Conservation (phyloP, 2,113 vertebrate species). For the Capra hircus region DNA sequence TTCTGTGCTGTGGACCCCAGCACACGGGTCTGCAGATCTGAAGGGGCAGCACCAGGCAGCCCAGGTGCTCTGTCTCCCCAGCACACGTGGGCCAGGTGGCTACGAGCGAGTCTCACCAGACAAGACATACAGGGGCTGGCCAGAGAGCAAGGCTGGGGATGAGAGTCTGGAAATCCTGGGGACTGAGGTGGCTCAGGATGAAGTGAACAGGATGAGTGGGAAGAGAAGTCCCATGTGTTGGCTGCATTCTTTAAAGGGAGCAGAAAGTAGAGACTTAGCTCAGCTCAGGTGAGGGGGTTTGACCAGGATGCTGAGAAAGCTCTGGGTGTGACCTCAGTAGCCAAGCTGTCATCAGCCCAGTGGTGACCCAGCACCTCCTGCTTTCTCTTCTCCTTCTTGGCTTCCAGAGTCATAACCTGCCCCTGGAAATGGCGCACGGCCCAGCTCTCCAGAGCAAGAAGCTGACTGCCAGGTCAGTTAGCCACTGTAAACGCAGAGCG, state of each 20-base stretch:
- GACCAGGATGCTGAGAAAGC: not conserved
- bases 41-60: not conserved
- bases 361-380: not conserved
- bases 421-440: not conserved
- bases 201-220: not conserved
- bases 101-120: not conserved
- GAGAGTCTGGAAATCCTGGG: not conserved
- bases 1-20: not conserved
- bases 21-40: not conserved
- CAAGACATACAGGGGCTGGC: not conserved
- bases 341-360: accelerated
- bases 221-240: not conserved
- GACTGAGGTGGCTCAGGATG: not conserved
- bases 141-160: not conserved
- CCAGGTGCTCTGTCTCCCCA: not conserved
- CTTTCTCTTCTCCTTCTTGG: not conserved
- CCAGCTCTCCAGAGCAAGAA: not conserved
- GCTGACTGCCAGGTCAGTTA: not conserved
- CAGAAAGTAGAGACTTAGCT: not conserved
- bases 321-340: not conserved
- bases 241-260: not conserved
- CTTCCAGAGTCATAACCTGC: not conserved
- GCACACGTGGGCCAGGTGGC: not conserved
- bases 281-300: not conserved
- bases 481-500: not conserved